A percentile compares a stretch with the other conserved stretches of the same genome.
These are phyloP conservation scores for Haliclona indistincta DNA, from an alignment of 37 sponge, comb jelly and placozoan genomes.

Conservation along the genomic window DNA sequence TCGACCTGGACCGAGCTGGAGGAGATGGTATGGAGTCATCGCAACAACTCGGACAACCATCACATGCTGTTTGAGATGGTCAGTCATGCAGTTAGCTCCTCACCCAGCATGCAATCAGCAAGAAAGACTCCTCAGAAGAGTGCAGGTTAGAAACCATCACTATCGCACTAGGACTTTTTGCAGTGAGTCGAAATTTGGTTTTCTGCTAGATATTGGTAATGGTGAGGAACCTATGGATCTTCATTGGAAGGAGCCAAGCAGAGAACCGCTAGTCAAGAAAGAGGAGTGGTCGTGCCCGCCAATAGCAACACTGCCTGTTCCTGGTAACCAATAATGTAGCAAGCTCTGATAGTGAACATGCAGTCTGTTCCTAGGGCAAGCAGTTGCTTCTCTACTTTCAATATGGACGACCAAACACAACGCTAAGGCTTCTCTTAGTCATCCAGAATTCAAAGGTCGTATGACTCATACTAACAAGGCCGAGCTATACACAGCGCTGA, in stretches of 20 bases:
- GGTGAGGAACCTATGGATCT: too few species aligned
- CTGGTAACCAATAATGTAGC: too few species aligned
- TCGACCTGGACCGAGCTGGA: constrained; percentile 82
- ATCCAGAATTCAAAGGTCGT: constrained; percentile 72
- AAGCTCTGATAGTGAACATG: too few species aligned
- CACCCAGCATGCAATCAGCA: constrained; percentile 13
- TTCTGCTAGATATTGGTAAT: too few species aligned
- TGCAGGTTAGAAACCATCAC: too few species aligned
- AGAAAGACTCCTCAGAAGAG: too few species aligned
- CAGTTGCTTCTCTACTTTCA: constrained; percentile 48
- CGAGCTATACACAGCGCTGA: constrained; percentile 54
- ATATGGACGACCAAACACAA: constrained; percentile 65
- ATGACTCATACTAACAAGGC: constrained; percentile 32
- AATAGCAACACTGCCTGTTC: not conserved
- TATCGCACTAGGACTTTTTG: too few species aligned
- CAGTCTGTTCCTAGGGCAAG: constrained; percentile 12
- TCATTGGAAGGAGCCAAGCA: constrained; percentile 12
- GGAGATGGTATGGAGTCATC: constrained; percentile 29
- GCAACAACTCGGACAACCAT: constrained; percentile 53
- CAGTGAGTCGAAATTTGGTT: too few species aligned
- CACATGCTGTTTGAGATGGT: constrained; percentile 33
- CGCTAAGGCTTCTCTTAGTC: constrained; percentile 31
- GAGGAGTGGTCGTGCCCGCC: not conserved
- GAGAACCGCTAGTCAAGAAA: not conserved
- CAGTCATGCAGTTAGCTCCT: constrained; percentile 1